Conservation (phyloP, 2,113 vertebrate genomes). For the Cervus canadensis region DNA sequence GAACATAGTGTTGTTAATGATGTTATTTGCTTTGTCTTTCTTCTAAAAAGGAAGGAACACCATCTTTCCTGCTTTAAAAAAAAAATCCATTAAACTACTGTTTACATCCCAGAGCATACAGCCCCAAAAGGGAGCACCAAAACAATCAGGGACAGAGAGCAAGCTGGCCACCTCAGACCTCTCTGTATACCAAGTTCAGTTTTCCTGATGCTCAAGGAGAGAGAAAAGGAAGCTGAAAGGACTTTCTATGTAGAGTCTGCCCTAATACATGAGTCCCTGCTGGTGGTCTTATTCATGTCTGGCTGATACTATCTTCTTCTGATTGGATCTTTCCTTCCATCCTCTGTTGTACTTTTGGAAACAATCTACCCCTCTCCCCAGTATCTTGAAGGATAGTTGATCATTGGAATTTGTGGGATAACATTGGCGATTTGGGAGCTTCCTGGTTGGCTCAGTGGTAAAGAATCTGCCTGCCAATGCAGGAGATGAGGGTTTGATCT, state of each 20-base stretch:
- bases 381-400: neutral
- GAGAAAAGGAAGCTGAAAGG: neutral
- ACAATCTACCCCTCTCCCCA: neutral
- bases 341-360: neutral
- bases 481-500: neutral
- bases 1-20: neutral
- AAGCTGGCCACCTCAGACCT: neutral
- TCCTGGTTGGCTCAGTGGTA: neutral
- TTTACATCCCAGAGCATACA: neutral
- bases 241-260: neutral
- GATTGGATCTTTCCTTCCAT: neutral
- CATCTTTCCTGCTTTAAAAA: neutral
- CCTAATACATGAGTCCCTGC: neutral
- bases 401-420: neutral
- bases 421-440: neutral
- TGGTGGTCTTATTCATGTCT: neutral
- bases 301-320: fast-evolving
- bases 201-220: neutral
- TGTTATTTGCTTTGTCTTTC: neutral
- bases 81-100: neutral
- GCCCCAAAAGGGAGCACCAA: neutral
- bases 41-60: neutral
- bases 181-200: neutral
- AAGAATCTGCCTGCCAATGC: neutral
- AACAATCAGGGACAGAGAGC: neutral